A percentile compares a stretch with the other conserved stretches of the same genome.
Conservation (phyloP, 2,888 invertebrate genomes). For the Drosophila sordidapex region DNA sequence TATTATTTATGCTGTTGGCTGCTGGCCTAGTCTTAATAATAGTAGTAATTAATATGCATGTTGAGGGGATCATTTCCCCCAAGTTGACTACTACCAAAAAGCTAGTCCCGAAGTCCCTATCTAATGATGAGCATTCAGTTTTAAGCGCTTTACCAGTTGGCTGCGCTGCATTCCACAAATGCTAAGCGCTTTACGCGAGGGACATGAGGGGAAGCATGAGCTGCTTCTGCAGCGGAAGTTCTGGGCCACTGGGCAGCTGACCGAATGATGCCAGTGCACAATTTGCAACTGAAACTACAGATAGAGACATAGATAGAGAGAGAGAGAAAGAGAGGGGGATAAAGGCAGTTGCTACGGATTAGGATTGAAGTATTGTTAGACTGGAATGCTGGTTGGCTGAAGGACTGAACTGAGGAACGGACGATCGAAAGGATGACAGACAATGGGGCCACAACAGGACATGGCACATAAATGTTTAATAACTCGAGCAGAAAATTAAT, state of each 20-base stretch:
- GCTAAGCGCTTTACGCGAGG: constrained; percentile 53
- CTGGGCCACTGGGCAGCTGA: constrained; percentile 37
- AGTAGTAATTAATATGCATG: constrained; percentile 39
- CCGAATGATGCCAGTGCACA: constrained; percentile 47
- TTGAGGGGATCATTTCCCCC: constrained; percentile 16
- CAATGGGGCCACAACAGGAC: constrained; percentile 19
- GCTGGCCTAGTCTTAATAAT: constrained; percentile 9
- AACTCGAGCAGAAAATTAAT: constrained; percentile 71
- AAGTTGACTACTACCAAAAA: constrained; percentile 26
- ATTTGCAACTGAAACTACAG: constrained; percentile 37
- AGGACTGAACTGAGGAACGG: constrained; percentile 1
- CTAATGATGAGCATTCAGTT: constrained; percentile 59
- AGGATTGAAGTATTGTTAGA: constrained; percentile 21
- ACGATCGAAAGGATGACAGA: constrained; percentile 11
- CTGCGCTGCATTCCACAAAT: constrained; percentile 36
- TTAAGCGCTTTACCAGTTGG: constrained; percentile 67
- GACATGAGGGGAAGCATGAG: not conserved
- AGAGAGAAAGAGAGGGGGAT: not conserved
- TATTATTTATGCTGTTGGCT: not conserved
- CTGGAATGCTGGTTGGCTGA: constrained; percentile 3
- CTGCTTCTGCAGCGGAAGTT: constrained; percentile 43
- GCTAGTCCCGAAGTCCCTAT: constrained; percentile 16
- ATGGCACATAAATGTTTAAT: constrained; percentile 59
- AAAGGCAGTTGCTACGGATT: constrained; percentile 64
- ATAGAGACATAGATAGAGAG: not conserved